These are phyloP conservation scores for Drosophila robusta DNA, from an alignment of 2,888 invertebrate species.

Conservation along the genomic window DNA sequence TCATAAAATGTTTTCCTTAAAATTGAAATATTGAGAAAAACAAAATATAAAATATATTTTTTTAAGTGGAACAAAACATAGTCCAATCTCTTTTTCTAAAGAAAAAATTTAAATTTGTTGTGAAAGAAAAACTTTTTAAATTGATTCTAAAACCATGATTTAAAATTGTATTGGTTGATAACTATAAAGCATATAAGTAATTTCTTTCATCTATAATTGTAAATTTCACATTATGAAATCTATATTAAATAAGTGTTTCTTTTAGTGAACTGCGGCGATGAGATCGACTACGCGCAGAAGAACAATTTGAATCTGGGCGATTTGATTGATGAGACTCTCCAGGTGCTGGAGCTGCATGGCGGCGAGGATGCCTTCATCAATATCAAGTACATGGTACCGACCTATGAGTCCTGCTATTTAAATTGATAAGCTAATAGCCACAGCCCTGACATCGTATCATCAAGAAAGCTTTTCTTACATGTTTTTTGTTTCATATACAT, in stretches of 20 bases:
- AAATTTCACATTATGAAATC: too few species aligned
- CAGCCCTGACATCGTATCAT: background rate
- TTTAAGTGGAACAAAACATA: too few species aligned
- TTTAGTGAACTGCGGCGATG: slow-evolving; percentile 93
- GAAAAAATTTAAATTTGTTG: too few species aligned
- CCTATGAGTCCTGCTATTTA: slow-evolving; percentile 96
- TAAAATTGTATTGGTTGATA: too few species aligned
- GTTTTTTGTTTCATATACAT: slow-evolving; percentile 45
- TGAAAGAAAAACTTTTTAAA: too few species aligned
- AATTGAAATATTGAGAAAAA: too few species aligned
- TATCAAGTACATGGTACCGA: slow-evolving; percentile 99
- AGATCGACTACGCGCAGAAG: slow-evolving; percentile 95
- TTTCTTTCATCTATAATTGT: too few species aligned
- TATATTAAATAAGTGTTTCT: background rate
- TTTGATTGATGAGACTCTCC: slow-evolving; percentile 96
- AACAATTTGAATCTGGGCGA: slow-evolving; percentile 95
- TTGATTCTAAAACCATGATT: too few species aligned
- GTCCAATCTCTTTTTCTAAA: too few species aligned
- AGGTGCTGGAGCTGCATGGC: slow-evolving; percentile 95
- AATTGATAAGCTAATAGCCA: slow-evolving; percentile 86
- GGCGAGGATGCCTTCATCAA: slow-evolving; percentile 99
- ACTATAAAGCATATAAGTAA: too few species aligned
- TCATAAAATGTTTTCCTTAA: too few species aligned
- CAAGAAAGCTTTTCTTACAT: slow-evolving; percentile 26
- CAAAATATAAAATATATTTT: too few species aligned